Base-by-base conservation (phyloP, 1,140 invertebrate genomes). In the Solen grandis region DNA sequence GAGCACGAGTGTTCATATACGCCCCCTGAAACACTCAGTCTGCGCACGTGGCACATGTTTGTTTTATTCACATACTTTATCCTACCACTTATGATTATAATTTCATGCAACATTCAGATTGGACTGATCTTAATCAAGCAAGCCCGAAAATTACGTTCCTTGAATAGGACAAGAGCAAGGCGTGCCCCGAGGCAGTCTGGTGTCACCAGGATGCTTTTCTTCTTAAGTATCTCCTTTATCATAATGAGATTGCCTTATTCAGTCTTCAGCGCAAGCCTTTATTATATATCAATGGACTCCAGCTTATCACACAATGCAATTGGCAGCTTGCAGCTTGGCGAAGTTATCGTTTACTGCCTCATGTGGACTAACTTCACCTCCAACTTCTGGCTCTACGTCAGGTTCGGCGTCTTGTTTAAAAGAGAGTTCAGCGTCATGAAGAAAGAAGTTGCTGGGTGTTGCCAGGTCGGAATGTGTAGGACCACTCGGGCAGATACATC, bases 1-100 rank as follows among this genome's bases (percentile, higher is more conserved):
- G 19, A 8, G 8, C 13, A 1, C 8, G 19, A 19, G 19, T 19
- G 19, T 46, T 46, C 41, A 8, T 8, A n/a, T n/a, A n/a, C n/a
- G n/a, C n/a, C n/a, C n/a, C 33, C 2, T 27, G 2, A 60, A 2
- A 5, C 16, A 22, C 52, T 68, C 52, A 14, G 52, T 52, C 27
- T 27, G 19, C 22, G 19, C 10, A 27, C 16, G 14, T 55, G 46
- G 50, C 27, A 52, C 19, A 50, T 72, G n/a, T 10, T 68, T 10
- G 25, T 72, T 16, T 22, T 72, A 27, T 16, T 72, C 13, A 16
- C 55, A 16, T 35, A 55, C 46, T 55, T 35, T 33, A 54, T 72
- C 5, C 25, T 72, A 22, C 68, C 46, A 55, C 13, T 72, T 10
- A 33, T 29, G n/a, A 4, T 55, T 0, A 55, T 72, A 5, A 14